Percentiles rank a stretch among this genome's conserved stretches.
These are phyloP conservation scores for Schlechtendalia chinensis DNA, from an alignment of 1,140 invertebrate genomes.

Conservation along the genomic window DNA sequence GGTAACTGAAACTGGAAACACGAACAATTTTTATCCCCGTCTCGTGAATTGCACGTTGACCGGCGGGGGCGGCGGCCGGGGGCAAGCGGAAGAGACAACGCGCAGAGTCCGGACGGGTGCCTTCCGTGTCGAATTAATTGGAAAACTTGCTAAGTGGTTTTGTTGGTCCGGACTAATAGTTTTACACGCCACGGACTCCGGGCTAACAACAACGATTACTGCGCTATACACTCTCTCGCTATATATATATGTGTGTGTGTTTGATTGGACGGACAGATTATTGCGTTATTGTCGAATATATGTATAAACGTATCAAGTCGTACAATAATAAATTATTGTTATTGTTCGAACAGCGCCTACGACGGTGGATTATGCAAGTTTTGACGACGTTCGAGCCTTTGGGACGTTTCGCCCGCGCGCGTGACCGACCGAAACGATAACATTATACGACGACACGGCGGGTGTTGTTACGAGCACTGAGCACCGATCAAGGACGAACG, in stretches of 20 bases:
- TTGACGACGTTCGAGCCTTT: background rate
- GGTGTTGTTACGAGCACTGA: too few relatives aligned
- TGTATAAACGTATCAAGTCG: background rate
- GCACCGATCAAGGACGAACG: too few relatives aligned
- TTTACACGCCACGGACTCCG: constrained; percentile 21
- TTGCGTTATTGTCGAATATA: background rate
- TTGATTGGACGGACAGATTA: background rate
- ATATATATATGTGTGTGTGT: background rate
- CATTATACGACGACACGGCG: too few relatives aligned
- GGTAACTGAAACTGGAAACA: constrained; percentile 39
- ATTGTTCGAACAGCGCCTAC: background rate
- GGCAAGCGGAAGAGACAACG: background rate
- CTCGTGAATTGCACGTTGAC: too few relatives aligned
- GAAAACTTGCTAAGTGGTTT: constrained; percentile 45
- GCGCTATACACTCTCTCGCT: too few relatives aligned
- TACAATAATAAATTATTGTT: background rate
- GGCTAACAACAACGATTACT: background rate
- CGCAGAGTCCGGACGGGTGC: background rate
- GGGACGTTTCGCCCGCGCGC: too few relatives aligned
- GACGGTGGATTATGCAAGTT: background rate
- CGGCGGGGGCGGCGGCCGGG: background rate
- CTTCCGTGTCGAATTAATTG: constrained; percentile 21
- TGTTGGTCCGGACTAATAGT: constrained; percentile 30
- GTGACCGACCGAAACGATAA: background rate
- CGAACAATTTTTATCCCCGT: too few relatives aligned